Percentiles rank a stretch among this genome's conserved stretches.
These are phyloP conservation scores for Diorhabda carinulata DNA, from an alignment of 1,140 invertebrate genomes.

Conservation along the genomic window DNA sequence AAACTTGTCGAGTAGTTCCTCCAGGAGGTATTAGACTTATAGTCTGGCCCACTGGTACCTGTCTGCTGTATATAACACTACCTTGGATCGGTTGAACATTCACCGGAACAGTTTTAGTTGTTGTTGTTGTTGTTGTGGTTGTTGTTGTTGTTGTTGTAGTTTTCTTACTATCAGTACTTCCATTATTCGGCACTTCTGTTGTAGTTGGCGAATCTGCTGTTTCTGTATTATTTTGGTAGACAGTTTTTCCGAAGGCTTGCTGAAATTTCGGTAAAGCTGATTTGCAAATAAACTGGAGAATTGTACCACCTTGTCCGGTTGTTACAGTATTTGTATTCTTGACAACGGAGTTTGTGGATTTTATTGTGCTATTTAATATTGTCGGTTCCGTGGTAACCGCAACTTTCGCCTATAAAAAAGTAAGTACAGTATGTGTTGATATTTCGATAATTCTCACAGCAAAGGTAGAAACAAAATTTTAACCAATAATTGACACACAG, in stretches of 20 bases:
- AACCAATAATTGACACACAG: no score
- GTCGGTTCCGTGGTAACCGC: constrained; percentile 10
- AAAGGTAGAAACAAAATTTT: no score
- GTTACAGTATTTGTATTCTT: constrained; percentile 23
- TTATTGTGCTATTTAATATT: constrained; percentile 15
- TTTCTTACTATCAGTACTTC: constrained; percentile 17
- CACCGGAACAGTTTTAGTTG: constrained; percentile 35
- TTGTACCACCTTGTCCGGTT: constrained; percentile 37
- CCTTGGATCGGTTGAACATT: constrained; percentile 56
- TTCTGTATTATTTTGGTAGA: constrained; percentile 48
- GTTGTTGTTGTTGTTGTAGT: constrained; percentile 42
- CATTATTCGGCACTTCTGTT: background rate
- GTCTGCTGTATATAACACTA: constrained; percentile 58
- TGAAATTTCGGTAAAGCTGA: constrained; percentile 69
- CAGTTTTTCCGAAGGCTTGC: constrained; percentile 70
- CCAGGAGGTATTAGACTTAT: constrained; percentile 56
- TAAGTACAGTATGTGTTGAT: background rate
- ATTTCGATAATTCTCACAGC: no score
- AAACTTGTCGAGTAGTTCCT: constrained; percentile 40
- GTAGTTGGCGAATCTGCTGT: constrained; percentile 7
- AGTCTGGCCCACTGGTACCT: constrained; percentile 58
- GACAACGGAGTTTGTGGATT: constrained; percentile 20
- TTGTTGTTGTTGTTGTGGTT: constrained; percentile 26
- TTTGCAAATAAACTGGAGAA: constrained; percentile 55
- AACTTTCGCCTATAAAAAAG: constrained; percentile 14